A percentile compares a stretch with the other conserved stretches of the same genome.
phyloP scores from a whole-genome alignment of 2,888 invertebrate genomes.

The Xestia xanthographa region DNA sequence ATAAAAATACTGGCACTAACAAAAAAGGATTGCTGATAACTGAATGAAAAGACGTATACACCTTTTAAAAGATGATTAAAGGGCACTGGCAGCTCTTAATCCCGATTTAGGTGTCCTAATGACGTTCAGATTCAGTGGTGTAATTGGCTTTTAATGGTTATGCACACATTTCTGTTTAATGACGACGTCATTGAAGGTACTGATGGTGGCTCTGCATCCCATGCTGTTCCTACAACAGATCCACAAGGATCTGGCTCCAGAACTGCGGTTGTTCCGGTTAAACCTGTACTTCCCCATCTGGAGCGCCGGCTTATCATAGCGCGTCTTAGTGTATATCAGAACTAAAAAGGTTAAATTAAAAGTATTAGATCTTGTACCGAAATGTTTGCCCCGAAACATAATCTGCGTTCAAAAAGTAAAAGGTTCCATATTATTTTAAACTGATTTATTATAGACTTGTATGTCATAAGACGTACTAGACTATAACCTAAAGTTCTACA shows the following conservation, averaged over 20 bases:
- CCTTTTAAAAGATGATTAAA: too few species aligned
- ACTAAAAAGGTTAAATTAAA: constrained; percentile 62
- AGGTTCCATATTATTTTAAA: background rate
- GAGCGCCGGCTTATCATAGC: constrained; percentile 73
- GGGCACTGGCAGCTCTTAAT: too few species aligned
- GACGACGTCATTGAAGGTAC: constrained; percentile 70
- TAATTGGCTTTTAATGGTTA: constrained; percentile 57
- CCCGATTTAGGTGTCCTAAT: background rate
- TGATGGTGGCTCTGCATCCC: constrained; percentile 74
- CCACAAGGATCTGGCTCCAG: constrained; percentile 77
- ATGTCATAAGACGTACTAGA: too few species aligned
- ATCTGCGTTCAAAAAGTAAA: background rate
- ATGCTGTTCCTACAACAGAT: constrained; percentile 76
- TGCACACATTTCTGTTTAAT: constrained; percentile 69
- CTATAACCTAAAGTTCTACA: background rate
- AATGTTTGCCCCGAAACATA: background rate
- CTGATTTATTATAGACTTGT: constrained; percentile 14
- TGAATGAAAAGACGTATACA: too few species aligned
- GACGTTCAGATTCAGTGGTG: background rate
- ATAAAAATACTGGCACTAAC: too few species aligned
- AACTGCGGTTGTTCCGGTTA: constrained; percentile 77
- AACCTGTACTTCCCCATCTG: constrained; percentile 76
- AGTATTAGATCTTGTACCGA: constrained; percentile 14
- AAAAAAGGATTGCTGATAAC: too few species aligned
- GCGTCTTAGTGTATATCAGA: constrained; percentile 72